phyloP scores from a whole-genome alignment of 2,797 vertebrate species.

The Todus mexicanus region DNA sequence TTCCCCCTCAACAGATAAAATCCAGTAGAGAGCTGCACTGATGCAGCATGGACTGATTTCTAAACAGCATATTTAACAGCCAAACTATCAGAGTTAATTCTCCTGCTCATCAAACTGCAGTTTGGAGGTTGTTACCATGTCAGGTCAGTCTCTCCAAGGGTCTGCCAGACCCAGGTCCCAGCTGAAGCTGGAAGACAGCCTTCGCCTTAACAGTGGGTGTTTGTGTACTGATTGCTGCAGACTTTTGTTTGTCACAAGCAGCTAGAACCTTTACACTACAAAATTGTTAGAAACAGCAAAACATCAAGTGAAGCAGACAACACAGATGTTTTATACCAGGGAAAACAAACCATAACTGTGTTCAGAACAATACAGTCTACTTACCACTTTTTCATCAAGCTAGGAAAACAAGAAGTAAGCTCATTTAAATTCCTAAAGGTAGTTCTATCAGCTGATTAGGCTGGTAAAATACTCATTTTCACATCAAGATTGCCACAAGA shows the following conservation, averaged over 20 bases:
- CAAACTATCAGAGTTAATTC: not conserved
- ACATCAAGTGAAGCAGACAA: not conserved
- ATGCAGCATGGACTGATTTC: fast-evolving
- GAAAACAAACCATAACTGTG: not conserved
- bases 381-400: not conserved
- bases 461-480: not conserved
- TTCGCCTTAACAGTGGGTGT: not conserved
- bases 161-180: not conserved
- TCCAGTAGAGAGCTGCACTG: not conserved
- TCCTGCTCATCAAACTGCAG: not conserved
- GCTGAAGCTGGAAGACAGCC: not conserved
- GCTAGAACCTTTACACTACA: not conserved
- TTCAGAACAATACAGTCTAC: not conserved
- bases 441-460: not conserved
- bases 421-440: not conserved
- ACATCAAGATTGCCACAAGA: not conserved
- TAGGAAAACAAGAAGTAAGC: not conserved
- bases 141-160: not conserved
- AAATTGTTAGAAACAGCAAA: not conserved
- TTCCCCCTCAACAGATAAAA: not conserved
- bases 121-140: not conserved
- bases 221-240: not conserved
- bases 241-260: not conserved
- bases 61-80: not conserved
- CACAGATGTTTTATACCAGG: not conserved